Evolutionary conservation across 2,113 vertebrate genomes (phyloP).

Genomic region (Grus americana): DNA sequence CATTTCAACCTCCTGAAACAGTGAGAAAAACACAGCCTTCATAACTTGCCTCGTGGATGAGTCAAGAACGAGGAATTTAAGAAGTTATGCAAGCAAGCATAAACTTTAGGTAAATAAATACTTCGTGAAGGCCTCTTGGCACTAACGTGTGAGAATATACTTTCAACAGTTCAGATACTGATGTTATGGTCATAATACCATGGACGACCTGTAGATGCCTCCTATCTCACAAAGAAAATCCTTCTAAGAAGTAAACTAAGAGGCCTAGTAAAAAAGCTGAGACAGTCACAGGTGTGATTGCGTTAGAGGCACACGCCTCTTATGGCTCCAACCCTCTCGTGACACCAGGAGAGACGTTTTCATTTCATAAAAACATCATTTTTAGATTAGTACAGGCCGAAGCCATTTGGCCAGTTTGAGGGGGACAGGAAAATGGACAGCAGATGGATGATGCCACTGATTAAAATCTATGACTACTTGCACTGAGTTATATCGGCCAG

Average conservation of each 20-base stretch:
- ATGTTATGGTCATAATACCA: neutral
- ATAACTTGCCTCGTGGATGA: slow-evolving; percentile 22
- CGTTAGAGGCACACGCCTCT: neutral
- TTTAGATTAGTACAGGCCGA: neutral
- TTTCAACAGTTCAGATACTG: neutral
- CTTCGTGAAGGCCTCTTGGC: neutral
- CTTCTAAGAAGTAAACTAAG: neutral
- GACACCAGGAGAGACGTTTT: neutral
- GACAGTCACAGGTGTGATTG: neutral
- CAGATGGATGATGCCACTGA: neutral
- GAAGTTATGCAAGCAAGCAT: slow-evolving; percentile 48
- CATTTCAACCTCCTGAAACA: neutral
- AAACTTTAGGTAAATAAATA: slow-evolving; percentile 48
- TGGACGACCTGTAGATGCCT: neutral
- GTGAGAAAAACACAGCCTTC: slow-evolving; percentile 40
- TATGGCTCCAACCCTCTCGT: neutral
- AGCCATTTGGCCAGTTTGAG: neutral
- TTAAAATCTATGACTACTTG: neutral
- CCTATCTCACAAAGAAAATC: neutral
- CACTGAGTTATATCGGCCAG: neutral
- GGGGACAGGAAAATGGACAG: neutral
- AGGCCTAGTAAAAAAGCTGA: neutral
- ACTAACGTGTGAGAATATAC: neutral
- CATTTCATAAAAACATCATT: neutral
- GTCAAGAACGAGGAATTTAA: slow-evolving; percentile 52